Evolutionary conservation across 2,888 invertebrate genomes (phyloP), one percentile per base, ranked within the genome.

Genomic region (Sarcophaga variegata): DNA sequence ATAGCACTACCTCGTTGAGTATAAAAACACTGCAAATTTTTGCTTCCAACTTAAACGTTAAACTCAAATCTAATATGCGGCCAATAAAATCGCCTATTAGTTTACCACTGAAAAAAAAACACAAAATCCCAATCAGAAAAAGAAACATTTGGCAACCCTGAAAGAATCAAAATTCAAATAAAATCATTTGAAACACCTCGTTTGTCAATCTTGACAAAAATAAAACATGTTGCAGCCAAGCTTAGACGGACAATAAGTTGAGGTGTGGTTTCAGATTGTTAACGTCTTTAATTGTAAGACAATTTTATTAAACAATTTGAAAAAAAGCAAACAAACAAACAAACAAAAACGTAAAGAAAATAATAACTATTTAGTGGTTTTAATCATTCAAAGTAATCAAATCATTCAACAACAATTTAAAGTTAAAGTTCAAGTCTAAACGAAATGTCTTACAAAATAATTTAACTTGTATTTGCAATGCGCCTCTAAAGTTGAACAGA

Each of bases 341-440:
- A 37, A 37, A 37, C 37, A 37, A 27, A 27, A 27, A 0, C 8
- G 8, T 37, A 8, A 37, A 8, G 37, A 1, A 37, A 37, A 2
- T 8, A 37, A 37, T 37, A 37, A 8, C 10, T 37, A 37, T 37
- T 37, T 37, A 37, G 37, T 37, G 37, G 12, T 54, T 71, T 75
- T 63, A 60, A 70, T 47, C 47, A 49, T 47, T 47, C n/a, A 6
- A 11, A 27, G 1, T 11, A 76, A 76, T 62, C 47, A 62, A 77
- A 60, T 66, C 10, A 37, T 37, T 37, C 8, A 37, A 37, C 37
- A 20, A 22, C 22, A 22, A 20, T 45, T 74, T 54, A 2, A 14
- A 25, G 77, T 81, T 85, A 63, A 74, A 64, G 77, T 81, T 81
- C 77, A 85, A 85, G 72, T 85, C 77, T 77, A 69, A 54, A 3